A percentile compares a stretch with the other conserved stretches of the same genome.
Evolutionary conservation across 92 coral and sea anemone genomes (phyloP).

Genomic region (Phenganax stokvisi): DNA sequence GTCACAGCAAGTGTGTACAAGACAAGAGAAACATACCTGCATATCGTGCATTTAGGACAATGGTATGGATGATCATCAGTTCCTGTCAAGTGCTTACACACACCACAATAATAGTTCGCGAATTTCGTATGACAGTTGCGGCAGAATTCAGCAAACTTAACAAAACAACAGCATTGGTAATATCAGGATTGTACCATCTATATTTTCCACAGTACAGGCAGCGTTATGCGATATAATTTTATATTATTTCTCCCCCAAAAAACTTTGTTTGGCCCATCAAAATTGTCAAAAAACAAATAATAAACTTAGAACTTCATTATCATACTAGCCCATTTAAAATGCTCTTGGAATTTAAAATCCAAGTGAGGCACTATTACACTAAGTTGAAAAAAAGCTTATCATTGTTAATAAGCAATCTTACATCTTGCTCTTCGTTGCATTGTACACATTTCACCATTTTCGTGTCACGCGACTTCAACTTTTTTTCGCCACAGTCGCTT

Average conservation of each 20-base stretch:
- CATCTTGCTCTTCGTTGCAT: constrained; percentile 66
- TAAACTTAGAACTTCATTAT: too few relatives aligned
- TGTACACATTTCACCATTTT: constrained; percentile 61
- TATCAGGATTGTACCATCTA: too few relatives aligned
- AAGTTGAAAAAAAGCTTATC: background rate
- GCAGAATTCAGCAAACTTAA: constrained; percentile 57
- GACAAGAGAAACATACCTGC: constrained; percentile 36
- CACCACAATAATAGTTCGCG: constrained; percentile 66
- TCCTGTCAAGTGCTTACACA: constrained; percentile 74
- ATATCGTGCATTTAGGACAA: constrained; percentile 70
- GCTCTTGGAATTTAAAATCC: background rate
- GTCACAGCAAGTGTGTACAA: too few relatives aligned
- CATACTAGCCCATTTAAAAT: too few relatives aligned
- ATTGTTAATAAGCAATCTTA: constrained; percentile 5
- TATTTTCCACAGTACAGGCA: background rate
- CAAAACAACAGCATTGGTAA: background rate
- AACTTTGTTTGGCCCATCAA: background rate
- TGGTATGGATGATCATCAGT: constrained; percentile 77
- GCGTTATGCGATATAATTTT: too few relatives aligned
- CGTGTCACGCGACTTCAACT: constrained; percentile 62
- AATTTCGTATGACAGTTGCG: constrained; percentile 52
- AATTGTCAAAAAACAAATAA: background rate
- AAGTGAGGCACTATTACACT: background rate
- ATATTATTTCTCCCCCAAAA: background rate
- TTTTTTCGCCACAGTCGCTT: constrained; percentile 46